phyloP scores from a whole-genome alignment of 1,140 invertebrate species.

The Trachymyrmex septentrionalis region DNA sequence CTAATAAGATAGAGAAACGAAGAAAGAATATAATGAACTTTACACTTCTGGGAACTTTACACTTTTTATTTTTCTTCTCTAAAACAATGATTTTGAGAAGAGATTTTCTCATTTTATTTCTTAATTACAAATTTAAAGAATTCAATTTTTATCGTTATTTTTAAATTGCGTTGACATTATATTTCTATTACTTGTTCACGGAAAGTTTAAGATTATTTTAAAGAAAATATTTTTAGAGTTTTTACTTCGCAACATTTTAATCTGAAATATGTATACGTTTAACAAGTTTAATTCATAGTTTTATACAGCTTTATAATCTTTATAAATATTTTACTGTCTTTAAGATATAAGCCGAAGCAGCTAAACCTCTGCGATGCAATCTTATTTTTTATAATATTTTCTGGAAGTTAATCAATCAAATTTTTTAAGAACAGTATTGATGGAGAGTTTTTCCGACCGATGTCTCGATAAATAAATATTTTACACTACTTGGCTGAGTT shows the following conservation, averaged over 20 bases:
- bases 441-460: neutral
- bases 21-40: no score
- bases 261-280: neutral
- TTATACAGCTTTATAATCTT: neutral
- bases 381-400: neutral
- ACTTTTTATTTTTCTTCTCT: no score
- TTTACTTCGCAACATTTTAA: neutral
- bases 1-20: no score
- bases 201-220: neutral
- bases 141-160: no score
- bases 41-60: no score
- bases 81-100: no score
- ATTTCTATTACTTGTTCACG: neutral
- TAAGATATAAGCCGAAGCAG: neutral
- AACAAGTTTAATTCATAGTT: neutral
- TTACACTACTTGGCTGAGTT: conserved; percentile 37
- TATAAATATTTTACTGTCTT: neutral
- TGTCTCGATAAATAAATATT: conserved; percentile 5
- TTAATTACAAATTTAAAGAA: no score
- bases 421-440: conserved; percentile 35
- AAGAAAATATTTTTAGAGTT: neutral
- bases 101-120: no score
- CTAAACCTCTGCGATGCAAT: neutral
- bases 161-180: neutral
- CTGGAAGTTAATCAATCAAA: neutral